These are phyloP conservation scores for Orchesellides sinensis DNA, from an alignment of 2,888 invertebrate species.

Conservation along the genomic window DNA sequence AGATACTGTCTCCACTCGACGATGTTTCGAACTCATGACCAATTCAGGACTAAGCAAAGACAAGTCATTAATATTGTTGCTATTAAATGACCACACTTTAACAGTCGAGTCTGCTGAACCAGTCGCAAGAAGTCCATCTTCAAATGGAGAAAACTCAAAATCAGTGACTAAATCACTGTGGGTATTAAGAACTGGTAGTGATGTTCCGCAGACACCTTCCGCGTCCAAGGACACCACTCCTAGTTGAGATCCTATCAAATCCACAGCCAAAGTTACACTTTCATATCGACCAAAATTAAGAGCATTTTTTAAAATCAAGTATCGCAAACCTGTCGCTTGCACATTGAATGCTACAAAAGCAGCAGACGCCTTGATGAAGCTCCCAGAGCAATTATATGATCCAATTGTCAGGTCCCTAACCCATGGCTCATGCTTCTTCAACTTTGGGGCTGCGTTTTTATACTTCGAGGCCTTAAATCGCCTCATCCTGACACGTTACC, in stretches of 20 bases:
- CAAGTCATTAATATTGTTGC: constrained; percentile 64
- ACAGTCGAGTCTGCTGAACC: constrained; percentile 81
- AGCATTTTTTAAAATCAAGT: too few species aligned
- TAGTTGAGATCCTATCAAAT: constrained; percentile 87
- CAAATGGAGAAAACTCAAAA: constrained; percentile 96
- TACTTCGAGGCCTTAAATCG: constrained; percentile 98
- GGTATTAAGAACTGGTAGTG: constrained; percentile 87
- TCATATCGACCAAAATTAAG: too few species aligned
- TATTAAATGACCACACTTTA: constrained; percentile 74
- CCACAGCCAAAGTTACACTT: too few species aligned
- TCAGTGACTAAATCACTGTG: constrained; percentile 95
- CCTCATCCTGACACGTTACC: constrained; percentile 78
- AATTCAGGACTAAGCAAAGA: constrained; percentile 80
- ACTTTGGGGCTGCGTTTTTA: constrained; percentile 97
- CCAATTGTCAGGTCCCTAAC: constrained; percentile 93
- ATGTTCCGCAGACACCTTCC: constrained; percentile 89
- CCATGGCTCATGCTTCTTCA: constrained; percentile 93
- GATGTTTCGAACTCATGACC: constrained; percentile 88
- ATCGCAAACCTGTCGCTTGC: constrained; percentile 93
- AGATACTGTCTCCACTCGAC: constrained; percentile 91
- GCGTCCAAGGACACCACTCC: constrained; percentile 93
- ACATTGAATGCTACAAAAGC: constrained; percentile 97
- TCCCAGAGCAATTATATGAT: constrained; percentile 95
- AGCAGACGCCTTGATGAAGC: constrained; percentile 95
- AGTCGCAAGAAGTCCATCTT: constrained; percentile 93